Conservation (phyloP, 1,140 invertebrate species). For the Drosophila takahashii region DNA sequence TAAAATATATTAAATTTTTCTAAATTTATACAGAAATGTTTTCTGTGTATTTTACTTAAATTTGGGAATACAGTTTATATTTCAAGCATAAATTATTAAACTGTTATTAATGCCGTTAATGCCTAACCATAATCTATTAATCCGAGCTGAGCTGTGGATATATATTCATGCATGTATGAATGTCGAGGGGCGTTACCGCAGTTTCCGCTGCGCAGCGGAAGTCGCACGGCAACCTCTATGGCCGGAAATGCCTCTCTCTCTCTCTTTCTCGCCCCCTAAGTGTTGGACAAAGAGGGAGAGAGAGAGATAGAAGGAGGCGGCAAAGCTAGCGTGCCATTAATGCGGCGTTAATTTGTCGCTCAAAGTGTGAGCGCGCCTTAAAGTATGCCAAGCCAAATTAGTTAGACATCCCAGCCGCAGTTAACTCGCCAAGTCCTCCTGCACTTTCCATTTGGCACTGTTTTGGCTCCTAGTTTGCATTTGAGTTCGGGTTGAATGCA, state of each 20-base stretch:
- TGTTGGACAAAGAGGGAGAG: slow-evolving; percentile 35
- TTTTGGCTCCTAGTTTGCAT: slow-evolving; percentile 10
- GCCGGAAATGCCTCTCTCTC: slow-evolving; percentile 19
- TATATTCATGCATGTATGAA: slow-evolving; percentile 26
- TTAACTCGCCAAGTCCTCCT: slow-evolving; percentile 11
- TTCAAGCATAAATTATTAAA: neutral
- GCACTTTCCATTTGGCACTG: slow-evolving; percentile 27
- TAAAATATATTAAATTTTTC: neutral
- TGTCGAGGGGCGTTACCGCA: slow-evolving; percentile 34
- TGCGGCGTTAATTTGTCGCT: slow-evolving; percentile 77
- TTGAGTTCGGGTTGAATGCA: slow-evolving; percentile 42
- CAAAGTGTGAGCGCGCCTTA: slow-evolving; percentile 61
- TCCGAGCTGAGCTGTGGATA: slow-evolving; percentile 3
- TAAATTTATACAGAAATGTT: neutral
- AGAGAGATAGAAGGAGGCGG: neutral
- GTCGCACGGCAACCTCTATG: slow-evolving; percentile 30
- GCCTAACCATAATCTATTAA: slow-evolving; percentile 4
- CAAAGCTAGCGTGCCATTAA: slow-evolving; percentile 60
- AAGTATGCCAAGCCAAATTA: slow-evolving; percentile 77
- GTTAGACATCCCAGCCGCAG: slow-evolving; percentile 55
- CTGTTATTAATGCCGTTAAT: neutral
- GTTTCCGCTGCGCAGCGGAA: slow-evolving; percentile 65
- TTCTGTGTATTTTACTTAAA: too few relatives aligned
- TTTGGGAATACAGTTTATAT: too few relatives aligned
- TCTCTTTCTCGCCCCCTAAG: slow-evolving; percentile 13